Evolutionary conservation across 2,797 vertebrate species (phyloP), one percentile per base, ranked within the genome.

Genomic region (Tinamus major): DNA sequence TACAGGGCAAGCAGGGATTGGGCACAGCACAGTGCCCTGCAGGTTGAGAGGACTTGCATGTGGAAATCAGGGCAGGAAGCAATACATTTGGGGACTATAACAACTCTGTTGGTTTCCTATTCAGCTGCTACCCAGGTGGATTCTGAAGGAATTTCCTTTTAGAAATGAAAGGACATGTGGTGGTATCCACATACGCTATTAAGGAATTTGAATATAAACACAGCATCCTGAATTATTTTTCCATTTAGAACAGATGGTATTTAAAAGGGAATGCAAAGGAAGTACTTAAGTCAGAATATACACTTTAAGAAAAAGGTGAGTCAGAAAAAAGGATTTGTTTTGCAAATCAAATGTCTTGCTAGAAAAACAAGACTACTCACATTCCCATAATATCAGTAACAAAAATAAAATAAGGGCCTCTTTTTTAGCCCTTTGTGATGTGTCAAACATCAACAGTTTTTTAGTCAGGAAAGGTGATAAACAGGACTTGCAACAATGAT

Each of bases 121-220:
- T 92, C 94, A 94, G 87, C 93, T 96, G 95, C 67, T 96, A 58
- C 64, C 87, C 96, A 96, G 96, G 96, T 96, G 95, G 85, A 53
- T 56, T 42, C 59, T 77, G 79, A 90, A 95, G 67, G 85, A 95
- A 94, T 92, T 95, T 96, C 95, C 95, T 94, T 94, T 92, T 33
- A 91, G 78, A 77, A 87, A 91, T 69, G 29, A 89, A 93, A 92
- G 93, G 91, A 65, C 91, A 92, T 53, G 67, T 90, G 91, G 68
- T 78, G 61, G 4, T 69, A 91, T 86, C 94, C 79, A 85, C 85
- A 76, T 5, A 33, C 63, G 74, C 51, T 79, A 12, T 71, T 85
- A 64, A 74, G 93, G 39, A 84, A n/a, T 64, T 69, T 48, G n/a
- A 61, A 86, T 90, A 77, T 79, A 92, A 96, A 93, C 90, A 93